phyloP scores from a whole-genome alignment of 2,888 invertebrate genomes.

The Syrista parreyssii region DNA sequence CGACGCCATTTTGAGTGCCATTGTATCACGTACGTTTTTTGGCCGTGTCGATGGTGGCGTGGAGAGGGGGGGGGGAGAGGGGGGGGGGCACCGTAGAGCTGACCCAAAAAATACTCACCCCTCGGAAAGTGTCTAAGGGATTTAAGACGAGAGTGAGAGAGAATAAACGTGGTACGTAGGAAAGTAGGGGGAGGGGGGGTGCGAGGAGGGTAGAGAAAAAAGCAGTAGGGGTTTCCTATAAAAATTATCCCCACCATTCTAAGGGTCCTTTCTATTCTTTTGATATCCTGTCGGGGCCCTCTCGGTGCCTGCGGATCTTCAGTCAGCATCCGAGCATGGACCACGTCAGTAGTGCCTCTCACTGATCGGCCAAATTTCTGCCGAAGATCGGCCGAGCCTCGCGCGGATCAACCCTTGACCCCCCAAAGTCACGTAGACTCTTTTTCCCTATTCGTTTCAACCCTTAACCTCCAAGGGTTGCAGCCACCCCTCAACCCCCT shows the following conservation, averaged over 20 bases:
- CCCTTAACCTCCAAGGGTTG: background rate
- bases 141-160: constrained; percentile 33
- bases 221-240: constrained; percentile 42
- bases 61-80: constrained; percentile 25
- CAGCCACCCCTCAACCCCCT: background rate
- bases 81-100: constrained; percentile 26
- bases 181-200: constrained; percentile 24
- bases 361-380: background rate
- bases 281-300: constrained; percentile 61
- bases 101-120: constrained; percentile 32
- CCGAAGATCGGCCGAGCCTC: background rate
- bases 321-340: constrained; percentile 65
- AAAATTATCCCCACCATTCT: constrained; percentile 50
- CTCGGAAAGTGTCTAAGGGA: constrained; percentile 40
- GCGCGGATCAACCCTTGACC: background rate
- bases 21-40: background rate
- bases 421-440: background rate
- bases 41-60: constrained; percentile 12
- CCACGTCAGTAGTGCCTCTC: constrained; percentile 40
- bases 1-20: background rate
- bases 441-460: background rate
- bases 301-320: constrained; percentile 43
- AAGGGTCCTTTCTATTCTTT: constrained; percentile 63
- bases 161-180: too few species aligned
- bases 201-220: constrained; percentile 18